These are phyloP conservation scores for Leptocoma aspasia DNA, from an alignment of 2,113 vertebrate genomes.

Conservation along the genomic window DNA sequence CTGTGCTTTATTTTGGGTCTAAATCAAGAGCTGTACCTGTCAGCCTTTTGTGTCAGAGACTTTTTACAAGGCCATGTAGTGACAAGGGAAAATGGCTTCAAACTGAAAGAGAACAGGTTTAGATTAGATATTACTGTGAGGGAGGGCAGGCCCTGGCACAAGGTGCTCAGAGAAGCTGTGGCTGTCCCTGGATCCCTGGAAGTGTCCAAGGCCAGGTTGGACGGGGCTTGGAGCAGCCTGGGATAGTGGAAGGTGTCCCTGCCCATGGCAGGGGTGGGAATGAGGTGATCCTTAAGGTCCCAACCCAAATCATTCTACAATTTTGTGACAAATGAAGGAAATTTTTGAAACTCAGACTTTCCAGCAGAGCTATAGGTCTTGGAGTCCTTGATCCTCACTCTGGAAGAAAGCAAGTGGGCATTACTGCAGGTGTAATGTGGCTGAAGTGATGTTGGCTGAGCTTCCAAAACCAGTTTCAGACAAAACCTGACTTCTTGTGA, in stretches of 20 bases:
- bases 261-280: neutral
- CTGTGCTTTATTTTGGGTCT: neutral
- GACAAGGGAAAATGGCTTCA: neutral
- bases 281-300: neutral
- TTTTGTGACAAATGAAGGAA: neutral
- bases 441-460: neutral
- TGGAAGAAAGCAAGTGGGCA: neutral
- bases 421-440: neutral
- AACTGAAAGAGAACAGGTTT: neutral
- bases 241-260: neutral
- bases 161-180: neutral
- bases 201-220: neutral
- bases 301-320: neutral
- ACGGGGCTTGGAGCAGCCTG: accelerated
- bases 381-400: neutral
- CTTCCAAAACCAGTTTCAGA: neutral
- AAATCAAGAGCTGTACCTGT: neutral
- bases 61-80: neutral
- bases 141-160: neutral
- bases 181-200: neutral
- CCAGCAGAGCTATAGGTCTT: neutral
- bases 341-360: neutral
- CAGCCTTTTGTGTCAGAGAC: neutral
- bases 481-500: neutral
- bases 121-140: neutral